Base-by-base conservation (phyloP, 2,888 invertebrate species). In the Mythimna lalbum region DNA sequence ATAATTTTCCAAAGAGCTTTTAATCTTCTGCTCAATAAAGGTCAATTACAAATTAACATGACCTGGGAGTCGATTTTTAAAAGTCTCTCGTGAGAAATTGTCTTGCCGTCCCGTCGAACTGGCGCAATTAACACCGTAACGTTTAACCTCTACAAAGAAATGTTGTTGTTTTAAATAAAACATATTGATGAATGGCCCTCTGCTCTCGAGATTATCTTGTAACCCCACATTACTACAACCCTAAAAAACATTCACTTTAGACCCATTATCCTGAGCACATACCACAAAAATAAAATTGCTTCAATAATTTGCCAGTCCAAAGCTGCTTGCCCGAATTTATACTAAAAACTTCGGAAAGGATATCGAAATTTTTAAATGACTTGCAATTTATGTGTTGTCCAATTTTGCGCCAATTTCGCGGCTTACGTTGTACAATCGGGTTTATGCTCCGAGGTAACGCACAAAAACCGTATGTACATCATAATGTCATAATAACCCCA, bases 361-460 rank as follows among this genome's bases (percentile, higher is more conserved):
- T 83, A 78, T 84, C 83, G 78, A 76, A 76, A 78, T 69, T 82
- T 83, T 86, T 90, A 93, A 43, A 93, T 90, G 89, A 92, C 86
- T 90, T 89, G 90, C 89, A 92, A 93, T 93, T 93, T 93, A 89
- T 90, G 87, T 81, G 85, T 87, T 88, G 88, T 88, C 90, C 92
- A 94, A 95, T 94, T 94, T 94, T 90, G 91, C 90, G 90, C 91
- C 93, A 93, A 95, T 95, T 94, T 94, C 86, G 91, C 88, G 89
- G 90, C 86, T 80, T 87, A 85, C 86, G 86, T 86, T 87, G 87
- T 86, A 79, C 86, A 80, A 83, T 84, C 78, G 80, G 71, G 79
- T 83, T 84, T 86, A 82, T 82, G 80, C 53, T 79, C 63, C 78
- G 78, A 83, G 85, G 86, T 86, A 87, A 83, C 73, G 88, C 87